These are phyloP conservation scores for Pyrochroa serraticornis DNA, from an alignment of 2,888 invertebrate species.

Conservation along the genomic window DNA sequence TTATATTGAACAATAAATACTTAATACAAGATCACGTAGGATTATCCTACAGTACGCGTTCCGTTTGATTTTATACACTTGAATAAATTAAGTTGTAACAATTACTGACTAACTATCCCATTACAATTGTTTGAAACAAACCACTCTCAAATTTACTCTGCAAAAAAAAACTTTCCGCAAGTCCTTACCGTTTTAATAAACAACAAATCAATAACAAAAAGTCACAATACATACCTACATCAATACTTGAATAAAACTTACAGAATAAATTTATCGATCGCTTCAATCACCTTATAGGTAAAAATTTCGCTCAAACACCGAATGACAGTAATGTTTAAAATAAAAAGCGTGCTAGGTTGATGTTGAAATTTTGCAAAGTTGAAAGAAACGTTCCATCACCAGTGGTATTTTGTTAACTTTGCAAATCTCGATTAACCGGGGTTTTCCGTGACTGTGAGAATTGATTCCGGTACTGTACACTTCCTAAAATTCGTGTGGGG, in stretches of 20 bases:
- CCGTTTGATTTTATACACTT: conserved; percentile 1
- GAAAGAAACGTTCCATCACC: conserved; percentile 17
- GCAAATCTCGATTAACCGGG: conserved; percentile 7
- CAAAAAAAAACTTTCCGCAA: neutral
- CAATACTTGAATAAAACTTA: conserved; percentile 28
- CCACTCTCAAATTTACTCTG: neutral
- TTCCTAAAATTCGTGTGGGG: conserved; percentile 6
- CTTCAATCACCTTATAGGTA: neutral
- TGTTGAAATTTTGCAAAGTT: conserved; percentile 14
- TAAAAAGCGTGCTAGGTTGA: conserved; percentile 13
- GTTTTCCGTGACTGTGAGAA: conserved; percentile 17
- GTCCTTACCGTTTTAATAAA: conserved; percentile 22
- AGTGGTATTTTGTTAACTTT: conserved; percentile 16
- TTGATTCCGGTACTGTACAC: conserved; percentile 25
- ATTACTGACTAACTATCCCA: neutral
- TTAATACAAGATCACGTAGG: conserved; percentile 1
- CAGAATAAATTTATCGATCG: conserved; percentile 10
- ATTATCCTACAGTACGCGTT: neutral
- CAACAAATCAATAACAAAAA: conserved; percentile 27
- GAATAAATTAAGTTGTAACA: conserved; percentile 1
- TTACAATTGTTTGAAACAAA: neutral
- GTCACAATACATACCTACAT: conserved; percentile 25
- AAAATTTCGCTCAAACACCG: conserved; percentile 1
- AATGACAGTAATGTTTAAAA: conserved; percentile 11
- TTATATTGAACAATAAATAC: conserved; percentile 12